Evolutionary conservation across 2,113 vertebrate genomes (phyloP).

Genomic region (Laticauda laticaudata): DNA sequence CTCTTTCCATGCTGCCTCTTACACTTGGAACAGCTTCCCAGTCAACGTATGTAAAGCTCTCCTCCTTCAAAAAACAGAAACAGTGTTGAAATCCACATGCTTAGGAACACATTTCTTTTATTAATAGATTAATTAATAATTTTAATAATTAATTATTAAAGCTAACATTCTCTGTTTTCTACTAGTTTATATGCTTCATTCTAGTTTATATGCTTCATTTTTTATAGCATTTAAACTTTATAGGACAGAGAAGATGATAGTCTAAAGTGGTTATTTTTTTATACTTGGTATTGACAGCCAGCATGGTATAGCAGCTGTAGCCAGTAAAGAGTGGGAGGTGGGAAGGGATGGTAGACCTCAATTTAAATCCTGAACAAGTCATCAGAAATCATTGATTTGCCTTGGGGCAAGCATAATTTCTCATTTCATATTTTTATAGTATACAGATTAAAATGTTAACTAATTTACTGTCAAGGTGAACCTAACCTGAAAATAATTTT

Average conservation of each 20-base stretch:
- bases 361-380: background rate
- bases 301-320: background rate
- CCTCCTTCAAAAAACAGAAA: constrained; percentile 45
- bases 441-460: background rate
- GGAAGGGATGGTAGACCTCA: background rate
- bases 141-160: no score
- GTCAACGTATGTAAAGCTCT: constrained; percentile 69
- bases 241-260: constrained; percentile 24
- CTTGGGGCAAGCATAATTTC: background rate
- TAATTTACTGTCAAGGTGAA: background rate
- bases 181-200: constrained; percentile 57
- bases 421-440: background rate
- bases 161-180: constrained; percentile 55
- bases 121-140: constrained; percentile 5
- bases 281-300: background rate
- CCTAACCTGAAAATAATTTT: background rate
- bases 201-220: constrained; percentile 54
- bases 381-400: background rate
- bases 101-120: constrained; percentile 56
- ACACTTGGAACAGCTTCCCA: constrained; percentile 69
- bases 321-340: background rate
- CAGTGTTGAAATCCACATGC: constrained; percentile 59
- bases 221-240: constrained; percentile 44
- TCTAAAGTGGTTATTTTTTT: background rate
- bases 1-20: constrained; percentile 72